Base-by-base conservation (phyloP, 1,140 invertebrate species). In the Pseudomyrmex concolor region DNA sequence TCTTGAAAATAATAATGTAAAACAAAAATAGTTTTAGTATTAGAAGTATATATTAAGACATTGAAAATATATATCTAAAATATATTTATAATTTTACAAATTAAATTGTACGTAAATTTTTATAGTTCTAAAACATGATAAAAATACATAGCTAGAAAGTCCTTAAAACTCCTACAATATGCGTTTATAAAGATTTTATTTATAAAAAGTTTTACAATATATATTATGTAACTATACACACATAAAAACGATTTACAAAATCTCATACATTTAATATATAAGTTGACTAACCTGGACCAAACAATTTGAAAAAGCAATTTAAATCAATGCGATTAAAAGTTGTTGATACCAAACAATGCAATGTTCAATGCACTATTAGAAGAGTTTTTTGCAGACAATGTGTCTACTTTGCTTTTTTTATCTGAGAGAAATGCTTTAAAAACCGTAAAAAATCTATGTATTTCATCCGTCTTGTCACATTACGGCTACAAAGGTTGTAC, bases 261-360 rank as follows among this genome's bases (percentile, higher is more conserved):
- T 34, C 2, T 25, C 2, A 34, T 34, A 34, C 5, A 34, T 34
- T 34, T 34, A 34, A 34, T 34, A 5, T 34, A 34, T 7, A 4
- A 34, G 34, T 34, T 34, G 34, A 34, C 34, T 86, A 86, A 86
- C 71, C 84, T 87, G 10, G 12, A 25, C 10, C 12, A 7, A 43
- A 15, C 17, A 17, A 22, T 82, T 63, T 22, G n/a, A 5, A 4
- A 0, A 51, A 12, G 15, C 19, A 19, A 17, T 10, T 59, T 2
- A 13, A 7, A 1, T 3, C 22, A 54, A 1, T 22, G 15, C 34
- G 2, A 43, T 25, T 25, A 25, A 25, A 25, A 25, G 25, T 25
- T 25, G 25, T 25, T 25, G 25, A 25, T 25, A 25, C 25, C 2
- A 25, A 25, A 25, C 10, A 54, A 1, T 22, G 15, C 34, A 1